phyloP scores from a whole-genome alignment of 2,888 invertebrate genomes.

The Agonopterix arenella region DNA sequence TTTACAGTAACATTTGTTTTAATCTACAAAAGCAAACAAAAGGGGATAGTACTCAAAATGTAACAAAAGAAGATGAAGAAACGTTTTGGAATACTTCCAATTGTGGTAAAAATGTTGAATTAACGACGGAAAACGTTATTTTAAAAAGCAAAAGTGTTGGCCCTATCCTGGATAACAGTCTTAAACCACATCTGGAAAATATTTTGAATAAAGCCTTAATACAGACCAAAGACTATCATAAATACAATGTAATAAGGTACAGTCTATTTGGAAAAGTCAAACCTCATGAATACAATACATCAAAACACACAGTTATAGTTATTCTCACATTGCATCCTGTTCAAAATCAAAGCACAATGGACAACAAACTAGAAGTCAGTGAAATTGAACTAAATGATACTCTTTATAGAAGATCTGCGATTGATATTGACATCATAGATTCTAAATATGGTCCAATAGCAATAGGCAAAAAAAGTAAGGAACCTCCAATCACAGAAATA shows the following conservation, averaged over 20 bases:
- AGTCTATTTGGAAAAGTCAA: slow-evolving; percentile 31
- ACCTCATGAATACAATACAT: slow-evolving; percentile 10
- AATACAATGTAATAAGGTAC: slow-evolving; percentile 41
- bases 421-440: slow-evolving; percentile 54
- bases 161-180: slow-evolving; percentile 2
- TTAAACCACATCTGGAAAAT: slow-evolving; percentile 21
- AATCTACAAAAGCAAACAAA: slow-evolving; percentile 35
- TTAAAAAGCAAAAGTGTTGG: slow-evolving; percentile 10
- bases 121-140: slow-evolving; percentile 8
- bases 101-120: slow-evolving; percentile 17
- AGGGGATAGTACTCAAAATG: slow-evolving; percentile 17
- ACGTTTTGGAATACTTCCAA: slow-evolving; percentile 15
- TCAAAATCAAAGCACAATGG: slow-evolving; percentile 2
- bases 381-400: slow-evolving; percentile 28
- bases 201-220: slow-evolving; percentile 43
- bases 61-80: slow-evolving; percentile 12
- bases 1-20: slow-evolving; percentile 52
- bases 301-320: slow-evolving; percentile 37
- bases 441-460: slow-evolving; percentile 23
- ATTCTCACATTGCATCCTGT: slow-evolving; percentile 43
- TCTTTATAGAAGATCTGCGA: slow-evolving; percentile 24
- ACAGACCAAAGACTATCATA: slow-evolving; percentile 33
- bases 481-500: slow-evolving; percentile 8
- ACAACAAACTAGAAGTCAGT: slow-evolving; percentile 11
- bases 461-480: slow-evolving; percentile 17